These are phyloP conservation scores for Brachypteracias leptosomus DNA, from an alignment of 2,113 vertebrate genomes.

Conservation along the genomic window DNA sequence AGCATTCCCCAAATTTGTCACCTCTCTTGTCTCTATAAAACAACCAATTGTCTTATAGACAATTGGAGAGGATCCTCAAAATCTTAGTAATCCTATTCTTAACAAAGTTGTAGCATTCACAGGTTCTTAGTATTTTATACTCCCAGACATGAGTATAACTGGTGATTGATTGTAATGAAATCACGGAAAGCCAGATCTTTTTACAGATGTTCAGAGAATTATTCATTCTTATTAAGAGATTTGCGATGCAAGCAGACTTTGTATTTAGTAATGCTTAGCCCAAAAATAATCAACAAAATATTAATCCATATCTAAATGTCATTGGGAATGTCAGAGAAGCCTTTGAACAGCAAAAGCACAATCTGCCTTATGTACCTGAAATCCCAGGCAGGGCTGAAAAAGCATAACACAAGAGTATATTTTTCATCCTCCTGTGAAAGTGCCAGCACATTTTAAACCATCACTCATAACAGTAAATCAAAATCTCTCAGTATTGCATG, in stretches of 20 bases:
- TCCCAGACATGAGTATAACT: neutral
- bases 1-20: neutral
- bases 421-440: slow-evolving; percentile 47
- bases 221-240: slow-evolving; percentile 45
- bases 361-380: neutral
- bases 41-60: neutral
- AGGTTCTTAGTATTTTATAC: slow-evolving; percentile 22
- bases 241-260: neutral
- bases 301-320: slow-evolving; percentile 42
- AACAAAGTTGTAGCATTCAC: neutral
- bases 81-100: neutral
- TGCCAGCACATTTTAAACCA: neutral
- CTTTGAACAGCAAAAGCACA: slow-evolving; percentile 20
- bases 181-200: neutral
- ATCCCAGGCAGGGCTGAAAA: neutral
- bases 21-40: neutral
- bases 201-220: slow-evolving; percentile 50
- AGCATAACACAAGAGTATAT: neutral
- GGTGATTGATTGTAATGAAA: slow-evolving; percentile 21
- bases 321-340: slow-evolving; percentile 9
- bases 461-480: slow-evolving; percentile 38
- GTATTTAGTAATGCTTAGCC: slow-evolving; percentile 40
- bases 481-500: slow-evolving; percentile 20
- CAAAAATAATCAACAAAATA: slow-evolving; percentile 52
- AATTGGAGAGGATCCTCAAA: neutral